These are phyloP conservation scores for Calliscelio sp. DNA, from an alignment of 2,888 invertebrate species.

Conservation along the genomic window DNA sequence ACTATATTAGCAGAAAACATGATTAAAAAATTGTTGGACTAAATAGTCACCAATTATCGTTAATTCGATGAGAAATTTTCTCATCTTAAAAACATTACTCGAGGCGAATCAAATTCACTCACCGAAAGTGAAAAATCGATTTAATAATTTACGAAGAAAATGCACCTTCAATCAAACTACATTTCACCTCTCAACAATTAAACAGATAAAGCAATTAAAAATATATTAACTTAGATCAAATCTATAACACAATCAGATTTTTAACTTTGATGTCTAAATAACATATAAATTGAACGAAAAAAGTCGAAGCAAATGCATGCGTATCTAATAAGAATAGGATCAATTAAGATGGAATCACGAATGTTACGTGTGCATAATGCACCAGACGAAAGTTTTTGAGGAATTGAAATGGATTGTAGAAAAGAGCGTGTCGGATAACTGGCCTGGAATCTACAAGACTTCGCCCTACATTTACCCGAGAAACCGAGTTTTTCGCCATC, in stretches of 20 bases:
- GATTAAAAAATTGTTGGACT: no score
- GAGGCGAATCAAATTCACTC: constrained; percentile 24
- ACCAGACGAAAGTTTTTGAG: constrained; percentile 55
- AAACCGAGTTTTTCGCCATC: constrained; percentile 78
- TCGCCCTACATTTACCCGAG: constrained; percentile 73
- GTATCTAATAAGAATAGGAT: constrained; percentile 6
- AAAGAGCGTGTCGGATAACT: constrained; percentile 68
- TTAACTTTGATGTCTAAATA: no score
- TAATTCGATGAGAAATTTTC: background rate
- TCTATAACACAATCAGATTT: no score
- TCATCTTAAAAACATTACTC: constrained; percentile 2
- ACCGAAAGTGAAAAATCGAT: constrained; percentile 45
- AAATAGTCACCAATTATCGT: background rate
- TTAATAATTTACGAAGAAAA: constrained; percentile 34
- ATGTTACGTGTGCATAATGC: constrained; percentile 56
- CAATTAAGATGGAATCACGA: constrained; percentile 31
- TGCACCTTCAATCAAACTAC: constrained; percentile 22
- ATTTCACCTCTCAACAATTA: constrained; percentile 29
- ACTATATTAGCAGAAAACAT: constrained; percentile 1
- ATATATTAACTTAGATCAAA: no score
- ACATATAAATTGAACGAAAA: background rate
- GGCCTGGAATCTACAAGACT: constrained; percentile 71
- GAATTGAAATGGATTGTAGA: constrained; percentile 63
- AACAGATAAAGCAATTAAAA: no score
- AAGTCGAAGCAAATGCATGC: background rate